A percentile compares a stretch with the other conserved stretches of the same genome.
These are phyloP conservation scores for Philotrypesis tridentata DNA, from an alignment of 1,140 invertebrate genomes.

Conservation along the genomic window DNA sequence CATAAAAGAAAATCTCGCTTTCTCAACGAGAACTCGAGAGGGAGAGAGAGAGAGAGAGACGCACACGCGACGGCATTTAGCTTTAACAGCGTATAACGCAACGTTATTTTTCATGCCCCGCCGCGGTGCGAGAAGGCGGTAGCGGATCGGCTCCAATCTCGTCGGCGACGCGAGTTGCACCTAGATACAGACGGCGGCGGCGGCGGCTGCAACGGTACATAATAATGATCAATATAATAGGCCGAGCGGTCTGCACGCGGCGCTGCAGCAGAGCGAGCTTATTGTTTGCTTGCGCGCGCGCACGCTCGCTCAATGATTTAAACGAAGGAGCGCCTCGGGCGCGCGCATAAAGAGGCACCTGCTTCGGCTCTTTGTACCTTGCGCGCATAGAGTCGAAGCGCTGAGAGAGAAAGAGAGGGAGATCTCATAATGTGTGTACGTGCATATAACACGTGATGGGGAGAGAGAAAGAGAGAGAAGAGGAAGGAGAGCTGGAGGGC, in stretches of 20 bases:
- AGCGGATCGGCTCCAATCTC: background rate
- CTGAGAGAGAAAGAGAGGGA: background rate
- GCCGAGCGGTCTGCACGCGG: background rate
- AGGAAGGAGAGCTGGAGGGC: background rate
- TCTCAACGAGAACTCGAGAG: no score
- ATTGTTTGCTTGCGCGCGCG: slow-evolving; percentile 27
- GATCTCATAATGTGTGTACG: background rate
- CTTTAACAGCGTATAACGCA: background rate
- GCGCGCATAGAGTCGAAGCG: no score
- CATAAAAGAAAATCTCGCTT: no score
- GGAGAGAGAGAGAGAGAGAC: no score
- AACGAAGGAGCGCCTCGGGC: slow-evolving; percentile 38
- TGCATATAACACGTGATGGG: background rate
- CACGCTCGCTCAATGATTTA: slow-evolving; percentile 23
- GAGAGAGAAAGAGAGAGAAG: background rate
- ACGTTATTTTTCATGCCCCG: no score
- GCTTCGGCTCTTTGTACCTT: background rate
- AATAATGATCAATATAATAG: slow-evolving; percentile 37
- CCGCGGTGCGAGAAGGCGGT: background rate
- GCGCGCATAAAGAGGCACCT: slow-evolving; percentile 45
- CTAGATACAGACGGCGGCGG: background rate
- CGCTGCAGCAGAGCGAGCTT: background rate
- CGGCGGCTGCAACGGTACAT: background rate
- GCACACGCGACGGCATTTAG: no score
- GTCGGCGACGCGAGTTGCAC: background rate